Evolutionary conservation across 2,888 invertebrate species (phyloP).

Genomic region (Drosophila tanythrix): DNA sequence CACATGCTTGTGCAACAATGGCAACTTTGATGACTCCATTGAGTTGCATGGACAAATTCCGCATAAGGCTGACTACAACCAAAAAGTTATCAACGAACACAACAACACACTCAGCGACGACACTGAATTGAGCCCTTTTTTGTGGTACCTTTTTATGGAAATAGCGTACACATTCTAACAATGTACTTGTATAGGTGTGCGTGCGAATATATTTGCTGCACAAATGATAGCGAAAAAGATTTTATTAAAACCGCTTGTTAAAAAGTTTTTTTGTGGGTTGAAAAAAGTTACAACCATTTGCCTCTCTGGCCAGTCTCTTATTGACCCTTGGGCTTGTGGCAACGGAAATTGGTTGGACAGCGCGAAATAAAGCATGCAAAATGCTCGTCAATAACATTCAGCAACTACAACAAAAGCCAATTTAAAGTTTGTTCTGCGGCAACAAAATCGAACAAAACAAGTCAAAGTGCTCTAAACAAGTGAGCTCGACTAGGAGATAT

Average conservation of each 20-base stretch:
- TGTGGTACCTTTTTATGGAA: slow-evolving; percentile 37
- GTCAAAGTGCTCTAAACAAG: not conserved
- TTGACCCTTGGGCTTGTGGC: slow-evolving; percentile 63
- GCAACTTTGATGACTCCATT: slow-evolving; percentile 38
- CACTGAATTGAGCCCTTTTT: slow-evolving; percentile 55
- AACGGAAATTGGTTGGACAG: slow-evolving; percentile 74
- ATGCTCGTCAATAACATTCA: slow-evolving; percentile 70
- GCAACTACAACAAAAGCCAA: slow-evolving; percentile 66
- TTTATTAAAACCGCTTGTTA: slow-evolving; percentile 81
- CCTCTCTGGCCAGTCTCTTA: slow-evolving; percentile 18
- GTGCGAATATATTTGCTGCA: slow-evolving; percentile 20
- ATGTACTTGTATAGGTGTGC: not conserved
- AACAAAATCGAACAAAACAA: slow-evolving; percentile 8
- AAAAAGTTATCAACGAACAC: slow-evolving; percentile 46
- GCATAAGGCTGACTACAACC: slow-evolving; percentile 17
- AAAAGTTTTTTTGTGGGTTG: slow-evolving; percentile 57
- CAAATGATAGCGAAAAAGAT: slow-evolving; percentile 65
- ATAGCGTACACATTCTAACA: slow-evolving; percentile 8
- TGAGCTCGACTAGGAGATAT: not conserved
- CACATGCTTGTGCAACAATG: slow-evolving; percentile 38
- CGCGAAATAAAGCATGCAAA: slow-evolving; percentile 70
- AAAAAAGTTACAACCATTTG: slow-evolving; percentile 60
- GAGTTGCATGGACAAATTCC: slow-evolving; percentile 5
- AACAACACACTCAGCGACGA: slow-evolving; percentile 16
- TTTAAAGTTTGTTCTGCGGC: slow-evolving; percentile 59